A percentile compares a stretch with the other conserved stretches of the same genome.
These are phyloP conservation scores for Heliconius sara DNA, from an alignment of 2,888 invertebrate genomes.

Conservation along the genomic window DNA sequence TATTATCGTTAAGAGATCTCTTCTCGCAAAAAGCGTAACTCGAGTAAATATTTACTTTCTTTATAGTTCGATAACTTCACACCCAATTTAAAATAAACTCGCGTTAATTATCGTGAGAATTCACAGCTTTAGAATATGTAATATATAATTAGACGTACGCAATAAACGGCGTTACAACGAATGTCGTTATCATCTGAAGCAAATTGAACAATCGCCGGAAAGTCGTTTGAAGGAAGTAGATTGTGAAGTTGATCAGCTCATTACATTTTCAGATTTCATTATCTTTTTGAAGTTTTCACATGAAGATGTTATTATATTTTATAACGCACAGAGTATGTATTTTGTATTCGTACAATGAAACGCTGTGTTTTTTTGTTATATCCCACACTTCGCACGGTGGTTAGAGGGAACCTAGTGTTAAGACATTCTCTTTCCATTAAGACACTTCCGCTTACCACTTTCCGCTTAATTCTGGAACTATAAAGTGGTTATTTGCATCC, in stretches of 20 bases:
- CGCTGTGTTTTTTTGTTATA: background rate
- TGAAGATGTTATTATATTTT: constrained; percentile 2
- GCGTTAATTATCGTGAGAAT: constrained; percentile 31
- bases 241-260: background rate
- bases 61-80: constrained; percentile 15
- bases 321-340: background rate
- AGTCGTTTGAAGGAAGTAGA: constrained; percentile 6
- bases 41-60: constrained; percentile 21
- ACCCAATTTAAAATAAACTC: constrained; percentile 26
- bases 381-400: too few species aligned
- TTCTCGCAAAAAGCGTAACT: constrained; percentile 8
- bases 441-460: too few species aligned
- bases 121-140: background rate
- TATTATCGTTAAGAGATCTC: background rate
- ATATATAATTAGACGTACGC: constrained; percentile 17
- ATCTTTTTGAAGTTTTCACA: background rate
- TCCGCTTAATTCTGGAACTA: too few species aligned
- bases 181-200: constrained; percentile 17
- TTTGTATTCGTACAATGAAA: background rate
- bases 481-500: too few species aligned
- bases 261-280: constrained; percentile 2
- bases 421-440: too few species aligned
- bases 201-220: constrained; percentile 31
- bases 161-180: constrained; percentile 19
- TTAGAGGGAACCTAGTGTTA: too few species aligned